Base-by-base conservation (phyloP, 1,140 invertebrate genomes). In the Aphaenogaster rudis region DNA sequence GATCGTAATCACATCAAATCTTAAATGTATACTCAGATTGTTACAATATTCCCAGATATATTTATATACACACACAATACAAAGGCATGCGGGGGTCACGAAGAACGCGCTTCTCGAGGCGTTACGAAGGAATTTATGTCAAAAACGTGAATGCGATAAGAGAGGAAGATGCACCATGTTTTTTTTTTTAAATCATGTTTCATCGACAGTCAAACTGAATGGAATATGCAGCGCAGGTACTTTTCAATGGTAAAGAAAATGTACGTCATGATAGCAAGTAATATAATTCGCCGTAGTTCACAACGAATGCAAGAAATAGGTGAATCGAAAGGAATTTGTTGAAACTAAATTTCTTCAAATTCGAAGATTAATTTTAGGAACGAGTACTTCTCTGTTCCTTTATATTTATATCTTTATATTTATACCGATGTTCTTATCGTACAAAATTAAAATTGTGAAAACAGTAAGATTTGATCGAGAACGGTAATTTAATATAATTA, bases 61-160 rank as follows among this genome's bases (percentile, higher is more conserved):
- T 28, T 28, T 28, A 28, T 28, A 28, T 28, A 28, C 17, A 64
- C 15, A 28, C 21, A 48, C 15, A 8, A 50, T 17, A 61, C 15
- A 54, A 54, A 79, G 28, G 11, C n/a, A n/a, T 39, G 7, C 9
- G 28, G n/a, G 15, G 42, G 2, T n/a, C 7, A 36, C 15, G 28
- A 79, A 48, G 13, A 13, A 69, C 21, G 78, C 48, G 21, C 8
- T 81, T 71, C 36, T 80, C 36, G 21, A 54, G 78, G 33, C 48
- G 36, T 80, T 69, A 80, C 36, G 48, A 42, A 81, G 59, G 39
- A 81, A 72, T 52, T 71, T 81, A 8, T 69, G 64, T 71, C 39
- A 71, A 6, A 72, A 81, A 39, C 39, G 15, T 81, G 11, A 42
- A 42, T 80, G 3, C 21, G 17, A 39, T 28, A 54, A 71, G 17